Conservation (phyloP, 2,797 vertebrate species). For the Betta splendens region DNA sequence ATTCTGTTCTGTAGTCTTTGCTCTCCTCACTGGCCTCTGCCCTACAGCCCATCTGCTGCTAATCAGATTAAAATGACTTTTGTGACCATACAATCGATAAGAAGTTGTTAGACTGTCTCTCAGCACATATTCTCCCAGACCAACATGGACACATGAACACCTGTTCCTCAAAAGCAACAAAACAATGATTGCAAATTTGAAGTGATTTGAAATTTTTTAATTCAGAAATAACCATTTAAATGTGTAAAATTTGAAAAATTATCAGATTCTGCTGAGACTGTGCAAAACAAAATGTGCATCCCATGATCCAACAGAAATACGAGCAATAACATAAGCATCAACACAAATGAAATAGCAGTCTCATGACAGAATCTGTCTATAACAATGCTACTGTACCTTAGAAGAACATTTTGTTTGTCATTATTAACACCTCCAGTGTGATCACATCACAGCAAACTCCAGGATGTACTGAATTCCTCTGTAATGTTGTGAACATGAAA, state of each 20-base stretch:
- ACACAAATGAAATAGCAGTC: too few relatives aligned
- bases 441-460: neutral
- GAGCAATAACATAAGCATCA: neutral
- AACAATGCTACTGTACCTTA: constrained; percentile 1
- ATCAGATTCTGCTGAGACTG: too few relatives aligned
- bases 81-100: constrained; percentile 1
- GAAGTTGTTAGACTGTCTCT: too few relatives aligned
- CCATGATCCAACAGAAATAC: neutral
- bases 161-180: too few relatives aligned
- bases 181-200: too few relatives aligned
- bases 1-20: neutral
- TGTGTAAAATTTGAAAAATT: neutral
- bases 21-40: neutral
- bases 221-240: neutral
- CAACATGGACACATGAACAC: too few relatives aligned
- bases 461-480: neutral
- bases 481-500: neutral
- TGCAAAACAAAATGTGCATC: neutral
- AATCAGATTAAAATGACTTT: constrained; percentile 19
- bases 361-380: neutral
- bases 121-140: too few relatives aligned
- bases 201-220: neutral
- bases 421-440: constrained; percentile 9
- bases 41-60: constrained; percentile 6
- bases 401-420: neutral